A percentile compares a stretch with the other conserved stretches of the same genome.
Evolutionary conservation across 2,888 invertebrate genomes (phyloP).

Genomic region (Gymnosoma rotundatum): DNA sequence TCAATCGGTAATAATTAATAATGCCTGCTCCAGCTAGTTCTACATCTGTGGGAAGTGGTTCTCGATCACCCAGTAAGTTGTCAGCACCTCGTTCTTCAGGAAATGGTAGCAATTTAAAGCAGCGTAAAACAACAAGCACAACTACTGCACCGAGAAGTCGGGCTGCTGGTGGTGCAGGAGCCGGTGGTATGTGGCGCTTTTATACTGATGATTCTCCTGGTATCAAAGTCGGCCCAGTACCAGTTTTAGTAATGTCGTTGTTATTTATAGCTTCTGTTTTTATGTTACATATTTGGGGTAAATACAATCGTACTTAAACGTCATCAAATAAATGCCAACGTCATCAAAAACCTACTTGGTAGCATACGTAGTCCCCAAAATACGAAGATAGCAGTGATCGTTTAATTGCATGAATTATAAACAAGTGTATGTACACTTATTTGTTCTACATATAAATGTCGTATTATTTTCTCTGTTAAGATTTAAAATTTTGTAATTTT

Average conservation of each 20-base stretch:
- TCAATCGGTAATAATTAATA: too few species aligned
- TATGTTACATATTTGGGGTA: conserved; percentile 99
- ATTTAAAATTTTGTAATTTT: background rate
- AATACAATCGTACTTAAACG: conserved; percentile 92
- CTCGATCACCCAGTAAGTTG: conserved; percentile 93
- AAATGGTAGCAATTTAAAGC: conserved; percentile 86
- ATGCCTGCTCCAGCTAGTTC: conserved; percentile 92
- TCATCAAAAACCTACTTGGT: conserved; percentile 23
- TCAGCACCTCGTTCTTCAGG: conserved; percentile 89
- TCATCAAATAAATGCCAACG: conserved; percentile 17
- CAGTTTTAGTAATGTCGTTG: conserved; percentile 99
- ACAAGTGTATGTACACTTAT: too few species aligned
- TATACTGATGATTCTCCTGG: conserved; percentile 99
- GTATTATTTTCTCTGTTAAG: too few species aligned
- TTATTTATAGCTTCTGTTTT: conserved; percentile 99
- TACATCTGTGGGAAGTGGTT: conserved; percentile 92
- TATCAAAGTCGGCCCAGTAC: conserved; percentile 99
- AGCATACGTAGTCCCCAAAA: background rate
- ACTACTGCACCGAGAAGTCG: conserved; percentile 87
- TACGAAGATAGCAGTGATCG: background rate
- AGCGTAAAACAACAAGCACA: conserved; percentile 87
- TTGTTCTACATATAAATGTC: too few species aligned
- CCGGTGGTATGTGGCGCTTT: conserved; percentile 99
- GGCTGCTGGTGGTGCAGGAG: conserved; percentile 91
- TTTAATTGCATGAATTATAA: too few species aligned